phyloP scores from a whole-genome alignment of 2,797 vertebrate genomes.

The Merluccius polli region DNA sequence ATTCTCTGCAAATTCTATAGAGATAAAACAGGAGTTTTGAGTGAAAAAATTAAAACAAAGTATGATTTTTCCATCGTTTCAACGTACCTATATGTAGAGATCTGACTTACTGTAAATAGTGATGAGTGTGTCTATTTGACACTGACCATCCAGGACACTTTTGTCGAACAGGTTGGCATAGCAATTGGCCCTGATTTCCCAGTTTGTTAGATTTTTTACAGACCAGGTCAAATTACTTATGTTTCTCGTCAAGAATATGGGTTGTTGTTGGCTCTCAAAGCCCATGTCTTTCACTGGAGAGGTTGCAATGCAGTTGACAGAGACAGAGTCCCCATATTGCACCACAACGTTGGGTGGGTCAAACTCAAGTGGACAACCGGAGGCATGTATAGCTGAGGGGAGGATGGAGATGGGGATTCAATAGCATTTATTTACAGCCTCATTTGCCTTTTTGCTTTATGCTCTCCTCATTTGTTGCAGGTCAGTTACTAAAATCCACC shows the following conservation, averaged over 20 bases:
- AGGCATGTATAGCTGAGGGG: slow-evolving; percentile 34
- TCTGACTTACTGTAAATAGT: slow-evolving; percentile 61
- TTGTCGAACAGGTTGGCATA: rapidly evolving
- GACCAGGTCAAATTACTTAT: slow-evolving; percentile 50
- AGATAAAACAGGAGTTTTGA: slow-evolving; percentile 9
- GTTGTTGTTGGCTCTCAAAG: too few species aligned
- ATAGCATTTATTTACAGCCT: not conserved
- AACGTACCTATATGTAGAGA: not conserved
- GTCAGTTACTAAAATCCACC: not conserved
- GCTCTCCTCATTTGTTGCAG: not conserved
- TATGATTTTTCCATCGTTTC: not conserved
- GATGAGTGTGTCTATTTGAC: rapidly evolving
- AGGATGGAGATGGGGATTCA: not conserved
- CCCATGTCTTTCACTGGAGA: slow-evolving; percentile 11
- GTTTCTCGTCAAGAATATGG: too few species aligned
- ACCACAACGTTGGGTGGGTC: slow-evolving; percentile 50
- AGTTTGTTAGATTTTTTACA: slow-evolving; percentile 12
- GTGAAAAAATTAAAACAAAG: not conserved
- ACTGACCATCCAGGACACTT: rapidly evolving
- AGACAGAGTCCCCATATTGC: slow-evolving; percentile 47
- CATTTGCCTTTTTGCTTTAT: not conserved
- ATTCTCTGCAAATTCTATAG: slow-evolving; percentile 57
- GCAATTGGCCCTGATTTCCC: not conserved
- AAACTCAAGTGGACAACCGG: slow-evolving; percentile 49
- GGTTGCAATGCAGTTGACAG: slow-evolving; percentile 52